phyloP scores from a whole-genome alignment of 1,140 invertebrate species.

The Neodiprion lecontei region DNA sequence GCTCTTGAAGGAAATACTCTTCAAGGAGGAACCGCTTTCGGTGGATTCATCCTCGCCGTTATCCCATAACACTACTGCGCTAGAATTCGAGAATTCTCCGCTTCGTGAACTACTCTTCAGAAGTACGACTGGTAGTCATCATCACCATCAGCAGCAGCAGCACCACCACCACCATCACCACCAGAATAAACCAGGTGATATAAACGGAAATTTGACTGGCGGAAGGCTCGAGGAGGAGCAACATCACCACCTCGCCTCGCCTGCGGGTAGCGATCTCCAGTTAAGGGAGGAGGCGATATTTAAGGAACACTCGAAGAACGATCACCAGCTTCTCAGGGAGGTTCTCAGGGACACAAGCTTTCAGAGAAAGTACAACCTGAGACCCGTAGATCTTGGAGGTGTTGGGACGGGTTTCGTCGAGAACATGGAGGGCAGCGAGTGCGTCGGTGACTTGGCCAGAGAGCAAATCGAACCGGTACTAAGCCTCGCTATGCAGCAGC shows the following conservation, averaged over 20 bases:
- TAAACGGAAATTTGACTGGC: constrained; percentile 17
- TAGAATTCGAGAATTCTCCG: constrained; percentile 44
- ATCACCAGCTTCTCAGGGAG: constrained; percentile 81
- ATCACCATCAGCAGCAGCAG: constrained; percentile 16
- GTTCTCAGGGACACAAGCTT: constrained; percentile 83
- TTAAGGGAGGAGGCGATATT: constrained; percentile 48
- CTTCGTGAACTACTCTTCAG: constrained; percentile 51
- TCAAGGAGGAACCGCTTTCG: constrained; percentile 49
- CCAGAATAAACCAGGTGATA: constrained; percentile 1
- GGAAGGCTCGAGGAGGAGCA: constrained; percentile 23
- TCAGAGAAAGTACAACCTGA: constrained; percentile 81
- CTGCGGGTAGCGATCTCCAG: constrained; percentile 19
- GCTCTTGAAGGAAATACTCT: constrained; percentile 53
- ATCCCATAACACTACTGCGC: background rate
- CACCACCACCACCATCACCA: constrained; percentile 5
- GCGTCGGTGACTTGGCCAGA: constrained; percentile 68
- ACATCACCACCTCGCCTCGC: constrained; percentile 32
- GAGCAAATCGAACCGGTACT: constrained; percentile 84
- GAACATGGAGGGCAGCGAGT: constrained; percentile 55
- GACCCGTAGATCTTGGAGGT: constrained; percentile 72
- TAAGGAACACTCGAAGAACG: constrained; percentile 53
- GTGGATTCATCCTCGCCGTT: constrained; percentile 27
- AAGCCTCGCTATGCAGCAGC: constrained; percentile 84
- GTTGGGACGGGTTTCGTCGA: constrained; percentile 66
- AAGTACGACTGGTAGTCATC: constrained; percentile 17